Evolutionary conservation across 2,797 vertebrate genomes (phyloP).

Genomic region (Leontocebus nigricollis): DNA sequence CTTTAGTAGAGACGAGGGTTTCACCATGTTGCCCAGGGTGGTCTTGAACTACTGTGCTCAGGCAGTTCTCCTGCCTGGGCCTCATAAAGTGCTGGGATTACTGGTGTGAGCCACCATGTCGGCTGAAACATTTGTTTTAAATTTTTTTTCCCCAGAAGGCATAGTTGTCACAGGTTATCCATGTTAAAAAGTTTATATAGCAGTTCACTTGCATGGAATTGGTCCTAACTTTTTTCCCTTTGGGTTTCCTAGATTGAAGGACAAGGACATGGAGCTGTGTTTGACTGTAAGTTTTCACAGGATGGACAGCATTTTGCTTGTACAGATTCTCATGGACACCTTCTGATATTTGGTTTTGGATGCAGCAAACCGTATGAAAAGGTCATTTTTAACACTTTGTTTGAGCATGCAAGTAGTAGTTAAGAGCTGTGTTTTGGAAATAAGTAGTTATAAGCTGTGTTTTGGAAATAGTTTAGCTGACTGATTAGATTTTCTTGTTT

Average conservation of each 20-base stretch:
- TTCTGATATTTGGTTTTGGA: conserved; percentile 97
- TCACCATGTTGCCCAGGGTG: background rate
- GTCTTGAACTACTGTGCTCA: background rate
- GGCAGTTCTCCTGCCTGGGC: background rate
- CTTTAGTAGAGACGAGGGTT: background rate
- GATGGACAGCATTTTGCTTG: conserved; percentile 97
- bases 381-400: conserved; percentile 83
- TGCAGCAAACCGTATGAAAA: conserved; percentile 95
- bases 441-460: background rate
- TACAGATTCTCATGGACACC: conserved; percentile 98
- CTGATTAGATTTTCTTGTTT: background rate
- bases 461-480: background rate
- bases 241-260: conserved; percentile 92
- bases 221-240: background rate
- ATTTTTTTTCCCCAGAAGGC: background rate
- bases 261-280: conserved; percentile 97
- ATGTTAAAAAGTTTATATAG: background rate
- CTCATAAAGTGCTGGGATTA: background rate
- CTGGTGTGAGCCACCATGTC: background rate
- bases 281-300: conserved; percentile 97
- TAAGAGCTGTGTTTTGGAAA: background rate
- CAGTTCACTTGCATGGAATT: background rate
- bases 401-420: background rate
- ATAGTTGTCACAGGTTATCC: background rate
- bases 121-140: background rate